These are phyloP conservation scores for Dicranocentrus wangi DNA, from an alignment of 2,888 invertebrate species.

Conservation along the genomic window DNA sequence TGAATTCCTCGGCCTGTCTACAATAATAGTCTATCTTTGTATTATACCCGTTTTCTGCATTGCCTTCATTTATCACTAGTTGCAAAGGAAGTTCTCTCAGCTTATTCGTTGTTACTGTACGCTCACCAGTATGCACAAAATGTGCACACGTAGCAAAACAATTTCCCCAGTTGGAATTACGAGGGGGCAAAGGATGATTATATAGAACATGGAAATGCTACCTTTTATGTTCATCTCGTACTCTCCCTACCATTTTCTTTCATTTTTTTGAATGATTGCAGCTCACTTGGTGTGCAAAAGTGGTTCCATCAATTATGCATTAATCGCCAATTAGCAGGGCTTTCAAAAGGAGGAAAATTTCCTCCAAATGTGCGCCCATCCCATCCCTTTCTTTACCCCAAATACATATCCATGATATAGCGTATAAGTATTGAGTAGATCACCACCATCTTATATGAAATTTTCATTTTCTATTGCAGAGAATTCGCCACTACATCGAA, in stretches of 20 bases:
- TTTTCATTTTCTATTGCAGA: slow-evolving; percentile 73
- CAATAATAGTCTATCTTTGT: not conserved
- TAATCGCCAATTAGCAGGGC: slow-evolving; percentile 58
- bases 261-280: slow-evolving; percentile 37
- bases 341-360: slow-evolving; percentile 52
- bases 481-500: slow-evolving; percentile 83
- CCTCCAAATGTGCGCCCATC: too few species aligned
- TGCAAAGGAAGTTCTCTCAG: not conserved
- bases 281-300: slow-evolving; percentile 17
- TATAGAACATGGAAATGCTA: not conserved
- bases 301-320: slow-evolving; percentile 60
- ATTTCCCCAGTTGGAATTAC: not conserved
- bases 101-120: too few species aligned
- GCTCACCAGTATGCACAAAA: too few species aligned
- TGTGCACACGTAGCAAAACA: too few species aligned
- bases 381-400: slow-evolving; percentile 10
- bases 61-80: not conserved
- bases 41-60: not conserved
- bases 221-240: not conserved
- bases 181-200: slow-evolving; percentile 10
- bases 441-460: not conserved
- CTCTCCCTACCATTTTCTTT: slow-evolving; percentile 1
- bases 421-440: too few species aligned
- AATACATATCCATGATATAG: too few species aligned
- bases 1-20: not conserved